Evolutionary conservation across 2,797 vertebrate species (phyloP), one percentile per base, ranked within the genome.

Genomic region (Labroides dimidiatus): DNA sequence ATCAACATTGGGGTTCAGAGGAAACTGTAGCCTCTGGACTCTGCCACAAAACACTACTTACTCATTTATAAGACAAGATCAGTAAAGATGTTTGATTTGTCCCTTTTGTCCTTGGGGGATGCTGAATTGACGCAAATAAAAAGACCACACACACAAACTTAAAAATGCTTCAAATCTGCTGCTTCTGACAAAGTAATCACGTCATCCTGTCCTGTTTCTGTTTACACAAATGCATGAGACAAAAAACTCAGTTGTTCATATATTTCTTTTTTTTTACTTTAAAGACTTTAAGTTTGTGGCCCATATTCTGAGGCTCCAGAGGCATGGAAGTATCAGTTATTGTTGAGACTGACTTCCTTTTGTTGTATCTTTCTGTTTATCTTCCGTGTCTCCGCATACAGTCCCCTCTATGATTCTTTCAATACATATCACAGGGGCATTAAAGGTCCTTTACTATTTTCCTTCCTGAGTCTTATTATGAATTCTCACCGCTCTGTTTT

Each of bases 301-400:
- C 72, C 65, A 64, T 77, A 81, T 84, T 76, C 63, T 52, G 10
- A n/a, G 49, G 27, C 62, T 60, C 74, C 16, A 20, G 54, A 59
- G 68, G 70, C 61, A 44, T 2, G 10, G 2, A 66, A 64, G 49
- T 64, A 13, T 69, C 75, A 77, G 80, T 78, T 80, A 73, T 75
- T 15, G 68, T 85, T 81, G 75, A 74, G 75, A 78, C 68, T 62
- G 62, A 21, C 37, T 75, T 36, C 53, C 61, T 64, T 44, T 58
- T 47, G 56, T 63, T 54, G 50, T 66, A 39, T 64, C 44, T 37
- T 74, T 44, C 23, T 51, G 54, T 78, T 39, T n/a, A 6, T 43
- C 56, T 58, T 39, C 6, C 15, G 54, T 62, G 64, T 80, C 13
- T 69, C 30, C 13, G 19, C 21, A 20, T 59, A 14, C 49, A 37